Percentiles rank a stretch among this genome's conserved stretches.
phyloP scores from a whole-genome alignment of 2,797 vertebrate genomes.

The Leuciscus waleckii region DNA sequence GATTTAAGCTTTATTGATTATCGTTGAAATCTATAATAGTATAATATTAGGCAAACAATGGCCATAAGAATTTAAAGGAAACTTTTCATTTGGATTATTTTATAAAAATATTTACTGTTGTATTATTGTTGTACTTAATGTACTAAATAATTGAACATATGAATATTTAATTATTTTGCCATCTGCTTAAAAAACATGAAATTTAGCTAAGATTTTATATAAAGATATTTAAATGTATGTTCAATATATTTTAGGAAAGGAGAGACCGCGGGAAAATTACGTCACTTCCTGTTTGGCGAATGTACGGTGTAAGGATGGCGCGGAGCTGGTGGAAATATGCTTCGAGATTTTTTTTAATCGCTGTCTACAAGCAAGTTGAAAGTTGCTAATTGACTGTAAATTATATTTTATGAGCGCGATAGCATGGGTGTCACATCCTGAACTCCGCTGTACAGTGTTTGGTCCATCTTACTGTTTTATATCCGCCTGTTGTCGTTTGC shows the following conservation, averaged over 20 bases:
- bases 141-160: neutral
- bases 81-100: neutral
- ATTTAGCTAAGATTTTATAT: neutral
- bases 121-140: neutral
- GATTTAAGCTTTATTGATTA: neutral
- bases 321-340: constrained; percentile 61
- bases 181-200: neutral
- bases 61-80: neutral
- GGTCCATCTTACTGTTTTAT: neutral
- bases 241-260: neutral
- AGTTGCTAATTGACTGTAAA: neutral
- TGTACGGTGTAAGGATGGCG: constrained; percentile 71
- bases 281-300: constrained; percentile 76
- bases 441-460: neutral
- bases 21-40: neutral
- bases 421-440: neutral
- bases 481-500: constrained; percentile 26
- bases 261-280: constrained; percentile 83
- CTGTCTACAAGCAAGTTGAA: neutral
- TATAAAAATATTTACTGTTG: too few species aligned
- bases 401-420: neutral
- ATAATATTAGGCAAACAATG: neutral
- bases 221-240: neutral
- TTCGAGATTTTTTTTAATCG: constrained; percentile 1
- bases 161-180: neutral